Evolutionary conservation across 2,113 vertebrate species (phyloP), one percentile per base, ranked within the genome.

Genomic region (Hippolais icterina): DNA sequence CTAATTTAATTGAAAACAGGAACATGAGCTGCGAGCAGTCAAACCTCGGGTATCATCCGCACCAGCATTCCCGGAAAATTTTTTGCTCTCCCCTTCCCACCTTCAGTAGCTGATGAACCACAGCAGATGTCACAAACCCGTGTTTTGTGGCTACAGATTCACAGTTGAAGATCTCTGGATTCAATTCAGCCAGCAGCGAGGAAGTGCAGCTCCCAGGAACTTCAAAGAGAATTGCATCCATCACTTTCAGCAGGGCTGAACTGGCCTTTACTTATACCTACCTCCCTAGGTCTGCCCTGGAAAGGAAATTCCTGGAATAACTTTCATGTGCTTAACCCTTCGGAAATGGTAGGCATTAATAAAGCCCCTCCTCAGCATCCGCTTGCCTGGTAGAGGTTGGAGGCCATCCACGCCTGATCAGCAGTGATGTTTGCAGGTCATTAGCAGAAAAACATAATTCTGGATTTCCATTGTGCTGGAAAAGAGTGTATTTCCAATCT

Each of bases 231-330:
- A 61, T 59, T 20, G 70, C 84, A 95, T 87, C 92, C 87, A 93
- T 91, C 88, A 65, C 84, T 90, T 94, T 80, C 83, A 65, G 91
- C 57, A 16, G 65, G 87, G 65, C 81, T 84, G 57, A 87, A 65
- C 7, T 44, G 75, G 78, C 88, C 90, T 96, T 90, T 77, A 92
- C 96, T 90, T 86, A 76, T 63, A 93, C 79, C 95, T 93, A 95
- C 90, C 95, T 93, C 95, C 87, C 81, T 80, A 94, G 66, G 87
- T 85, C 91, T 87, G 91, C 70, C 91, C 66, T 69, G 82, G 53
- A 96, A 96, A 96, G 93, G 96, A 97, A 96, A 96, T 93, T 96
- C 95, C 91, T 94, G 28, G 71, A 97, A 97, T 97, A 96, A 94
- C 95, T 97, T 92, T 88, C 87, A 70, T 77, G 91, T 88, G 66